phyloP scores from a whole-genome alignment of 2,113 vertebrate species.

The Carassius carassius region DNA sequence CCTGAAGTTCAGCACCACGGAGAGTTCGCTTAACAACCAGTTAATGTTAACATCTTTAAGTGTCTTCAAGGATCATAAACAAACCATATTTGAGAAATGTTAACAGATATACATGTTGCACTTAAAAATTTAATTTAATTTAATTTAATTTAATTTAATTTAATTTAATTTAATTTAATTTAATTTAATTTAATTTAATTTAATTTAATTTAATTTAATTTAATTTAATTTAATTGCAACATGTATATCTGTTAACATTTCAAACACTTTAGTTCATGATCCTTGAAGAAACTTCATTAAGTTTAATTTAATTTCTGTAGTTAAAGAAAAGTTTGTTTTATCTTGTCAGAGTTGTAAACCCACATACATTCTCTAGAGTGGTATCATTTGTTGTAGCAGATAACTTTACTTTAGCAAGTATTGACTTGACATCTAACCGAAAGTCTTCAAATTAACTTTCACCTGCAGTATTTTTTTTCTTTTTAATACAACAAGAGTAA shows the following conservation, averaged over 20 bases:
- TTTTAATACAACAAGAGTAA: background rate
- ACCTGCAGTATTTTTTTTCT: background rate
- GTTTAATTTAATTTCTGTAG: background rate
- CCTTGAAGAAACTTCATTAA: no score
- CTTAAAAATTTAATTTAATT: background rate
- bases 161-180: background rate
- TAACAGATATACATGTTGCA: background rate
- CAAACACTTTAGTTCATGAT: no score
- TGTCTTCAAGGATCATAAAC: background rate
- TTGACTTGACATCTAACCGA: conserved; percentile 6
- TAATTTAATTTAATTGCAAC: no score
- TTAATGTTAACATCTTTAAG: background rate
- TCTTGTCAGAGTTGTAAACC: background rate
- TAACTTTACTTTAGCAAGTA: conserved; percentile 7
- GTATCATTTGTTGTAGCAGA: background rate
- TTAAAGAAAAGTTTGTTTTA: background rate
- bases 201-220: no score
- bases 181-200: background rate
- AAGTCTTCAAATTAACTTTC: conserved; percentile 33
- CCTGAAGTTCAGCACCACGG: conserved; percentile 31
- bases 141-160: background rate
- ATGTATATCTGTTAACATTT: no score
- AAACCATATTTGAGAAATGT: background rate
- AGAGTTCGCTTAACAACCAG: background rate
- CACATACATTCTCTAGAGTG: background rate